phyloP scores from a whole-genome alignment of 2,888 invertebrate species.

The Aphodius sticticus region DNA sequence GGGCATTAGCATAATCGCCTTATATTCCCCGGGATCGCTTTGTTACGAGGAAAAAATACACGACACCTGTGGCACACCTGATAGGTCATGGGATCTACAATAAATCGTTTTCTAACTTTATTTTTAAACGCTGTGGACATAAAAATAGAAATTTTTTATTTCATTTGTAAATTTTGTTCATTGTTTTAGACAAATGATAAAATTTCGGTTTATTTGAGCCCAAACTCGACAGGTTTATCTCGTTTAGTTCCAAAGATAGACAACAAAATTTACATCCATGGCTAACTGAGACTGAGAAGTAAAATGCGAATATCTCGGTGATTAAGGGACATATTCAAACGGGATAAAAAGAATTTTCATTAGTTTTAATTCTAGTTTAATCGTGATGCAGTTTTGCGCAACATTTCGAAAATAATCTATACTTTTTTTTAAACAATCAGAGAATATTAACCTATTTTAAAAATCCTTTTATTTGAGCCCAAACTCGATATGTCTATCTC shows the following conservation, averaged over 20 bases:
- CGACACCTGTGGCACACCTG: slow-evolving; percentile 4
- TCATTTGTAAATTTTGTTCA: no score
- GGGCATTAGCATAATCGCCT: slow-evolving; percentile 4
- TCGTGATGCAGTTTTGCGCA: no score
- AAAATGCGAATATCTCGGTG: no score
- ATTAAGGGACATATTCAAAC: no score
- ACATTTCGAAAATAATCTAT: no score
- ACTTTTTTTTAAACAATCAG: no score
- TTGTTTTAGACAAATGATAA: background rate
- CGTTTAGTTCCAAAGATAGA: background rate
- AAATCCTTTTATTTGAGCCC: background rate
- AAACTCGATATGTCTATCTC: background rate
- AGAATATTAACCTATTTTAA: no score
- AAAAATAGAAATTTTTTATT: no score
- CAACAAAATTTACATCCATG: background rate
- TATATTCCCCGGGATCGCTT: slow-evolving; percentile 4
- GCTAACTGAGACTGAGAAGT: no score
- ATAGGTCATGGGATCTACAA: background rate
- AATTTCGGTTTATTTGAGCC: background rate
- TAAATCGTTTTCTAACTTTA: background rate
- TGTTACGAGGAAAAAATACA: slow-evolving; percentile 4
- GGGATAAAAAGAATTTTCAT: no score
- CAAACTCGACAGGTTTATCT: background rate
- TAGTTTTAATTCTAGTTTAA: no score
- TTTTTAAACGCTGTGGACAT: background rate